Base-by-base conservation (phyloP, 30 jellyfish, hydroid and myxozoan species). In the Mastigias papua region DNA sequence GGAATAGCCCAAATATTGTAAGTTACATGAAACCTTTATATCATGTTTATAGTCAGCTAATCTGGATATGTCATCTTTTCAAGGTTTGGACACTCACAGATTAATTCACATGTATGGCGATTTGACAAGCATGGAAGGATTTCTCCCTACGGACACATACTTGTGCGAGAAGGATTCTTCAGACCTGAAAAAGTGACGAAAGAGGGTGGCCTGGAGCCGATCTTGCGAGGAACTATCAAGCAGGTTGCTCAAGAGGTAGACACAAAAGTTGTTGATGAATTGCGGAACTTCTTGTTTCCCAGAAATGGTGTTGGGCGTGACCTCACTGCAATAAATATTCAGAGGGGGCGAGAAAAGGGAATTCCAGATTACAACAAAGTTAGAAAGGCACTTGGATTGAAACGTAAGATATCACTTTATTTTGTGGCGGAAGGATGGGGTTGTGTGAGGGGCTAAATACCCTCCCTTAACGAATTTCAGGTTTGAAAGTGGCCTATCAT, bases 31-130 rank as follows among this genome's bases (percentile, higher is more conserved):
- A n/a, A n/a, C n/a, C n/a, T n/a, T n/a, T n/a, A n/a, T n/a, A n/a
- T n/a, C n/a, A n/a, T n/a, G n/a, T n/a, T n/a, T n/a, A n/a, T n/a
- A n/a, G n/a, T n/a, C n/a, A n/a, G n/a, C n/a, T n/a, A n/a, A n/a
- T n/a, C n/a, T n/a, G n/a, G n/a, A n/a, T n/a, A n/a, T n/a, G n/a
- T n/a, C n/a, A n/a, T 46, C 60, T 46, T 1, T 76, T 68, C 34
- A 64, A 87, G 96, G 72, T 64, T 87, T 78, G 96, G 96, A 26
- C 96, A 87, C 35, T 76, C 79, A n/a, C 96, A 87, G 71, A 26
- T 87, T 48, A 87, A 67, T 34, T 25, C 63, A n/a, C 7, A 15
- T 2, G 81, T 87, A 3, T 25, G 76, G 32, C 78, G 96, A 5
- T 57, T 74, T 30, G 76, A 87, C 50, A 32, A 68, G 51, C 58